Conservation (phyloP, 2,113 vertebrate species). For the Trogon surrucura region DNA sequence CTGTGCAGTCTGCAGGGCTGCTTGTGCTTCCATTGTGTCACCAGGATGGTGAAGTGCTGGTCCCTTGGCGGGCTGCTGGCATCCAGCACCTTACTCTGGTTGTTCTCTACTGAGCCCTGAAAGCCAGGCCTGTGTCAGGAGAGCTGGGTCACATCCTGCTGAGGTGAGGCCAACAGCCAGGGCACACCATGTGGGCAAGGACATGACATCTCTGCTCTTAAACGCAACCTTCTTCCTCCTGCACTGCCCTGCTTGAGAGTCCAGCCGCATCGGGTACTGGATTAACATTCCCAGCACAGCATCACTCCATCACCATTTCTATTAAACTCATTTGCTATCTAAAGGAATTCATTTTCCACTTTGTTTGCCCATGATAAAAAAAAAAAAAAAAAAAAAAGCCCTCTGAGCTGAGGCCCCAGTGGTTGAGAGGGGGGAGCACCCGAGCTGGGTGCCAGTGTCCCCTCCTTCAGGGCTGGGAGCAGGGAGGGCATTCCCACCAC, state of each 20-base stretch:
- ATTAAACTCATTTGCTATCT: constrained; percentile 72
- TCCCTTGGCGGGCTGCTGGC: not conserved
- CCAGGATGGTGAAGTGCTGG: not conserved
- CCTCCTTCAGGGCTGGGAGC: not conserved
- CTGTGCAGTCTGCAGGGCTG: not conserved
- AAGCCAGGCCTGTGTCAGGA: not conserved
- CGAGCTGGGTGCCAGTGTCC: not conserved
- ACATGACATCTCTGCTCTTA: not conserved
- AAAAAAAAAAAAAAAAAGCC: not conserved
- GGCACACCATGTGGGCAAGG: not conserved
- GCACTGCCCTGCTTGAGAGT: constrained; percentile 36
- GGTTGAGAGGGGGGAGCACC: not conserved
- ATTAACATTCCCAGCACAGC: constrained; percentile 60
- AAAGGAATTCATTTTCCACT: constrained; percentile 74
- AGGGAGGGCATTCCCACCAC: not conserved
- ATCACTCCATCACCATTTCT: constrained; percentile 60
- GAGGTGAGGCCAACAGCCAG: not conserved
- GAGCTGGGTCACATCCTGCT: not conserved
- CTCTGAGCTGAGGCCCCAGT: not conserved
- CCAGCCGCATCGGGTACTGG: not conserved
- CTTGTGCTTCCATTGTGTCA: rapidly evolving
- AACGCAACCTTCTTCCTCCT: not conserved
- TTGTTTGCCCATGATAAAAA: constrained; percentile 56
- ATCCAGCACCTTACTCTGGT: not conserved
- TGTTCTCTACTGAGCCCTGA: not conserved